These are phyloP conservation scores for Henricia sp. DNA, from an alignment of 53 echinoderm and acorn worm species.

Conservation along the genomic window DNA sequence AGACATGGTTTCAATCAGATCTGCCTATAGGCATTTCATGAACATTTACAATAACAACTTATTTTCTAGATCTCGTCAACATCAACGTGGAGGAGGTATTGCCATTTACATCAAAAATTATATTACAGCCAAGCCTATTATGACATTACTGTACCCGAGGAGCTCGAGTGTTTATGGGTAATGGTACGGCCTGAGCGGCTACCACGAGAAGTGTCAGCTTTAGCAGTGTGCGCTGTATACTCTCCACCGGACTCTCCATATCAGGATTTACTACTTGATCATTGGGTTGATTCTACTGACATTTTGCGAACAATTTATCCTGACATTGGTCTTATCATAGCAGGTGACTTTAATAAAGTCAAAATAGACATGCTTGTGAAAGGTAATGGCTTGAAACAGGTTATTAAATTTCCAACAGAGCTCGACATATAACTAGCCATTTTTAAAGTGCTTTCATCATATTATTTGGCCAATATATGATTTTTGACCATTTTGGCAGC, in stretches of 20 bases:
- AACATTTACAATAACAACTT: slow-evolving; percentile 40
- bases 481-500: no score
- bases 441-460: no score
- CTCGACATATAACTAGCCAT: no score
- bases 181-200: slow-evolving; percentile 46
- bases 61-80: slow-evolving; percentile 41
- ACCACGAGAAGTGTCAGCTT: slow-evolving; percentile 22
- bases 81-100: slow-evolving; percentile 60
- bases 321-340: no score
- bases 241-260: slow-evolving; percentile 28
- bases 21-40: slow-evolving; percentile 26
- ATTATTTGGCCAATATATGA: no score
- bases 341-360: no score
- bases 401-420: slow-evolving; percentile 48
- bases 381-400: neutral
- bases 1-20: slow-evolving; percentile 48
- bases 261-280: neutral
- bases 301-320: no score
- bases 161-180: slow-evolving; percentile 55
- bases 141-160: slow-evolving; percentile 22
- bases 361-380: neutral
- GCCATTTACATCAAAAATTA: slow-evolving; percentile 58
- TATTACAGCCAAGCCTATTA: neutral
- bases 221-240: slow-evolving; percentile 52
- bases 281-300: no score